phyloP scores from a whole-genome alignment of 2,797 vertebrate species.

The Danio choprae region DNA sequence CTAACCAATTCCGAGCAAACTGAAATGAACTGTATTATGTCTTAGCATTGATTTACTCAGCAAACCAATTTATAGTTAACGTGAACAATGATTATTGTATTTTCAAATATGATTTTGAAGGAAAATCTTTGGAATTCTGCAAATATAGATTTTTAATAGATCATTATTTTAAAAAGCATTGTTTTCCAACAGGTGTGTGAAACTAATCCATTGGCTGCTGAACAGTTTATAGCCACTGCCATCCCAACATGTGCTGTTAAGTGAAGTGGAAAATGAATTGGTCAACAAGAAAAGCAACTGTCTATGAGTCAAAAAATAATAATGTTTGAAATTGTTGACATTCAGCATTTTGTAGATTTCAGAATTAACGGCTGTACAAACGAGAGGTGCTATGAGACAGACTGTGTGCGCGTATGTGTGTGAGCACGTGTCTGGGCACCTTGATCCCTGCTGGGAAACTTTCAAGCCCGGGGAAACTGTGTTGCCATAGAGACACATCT shows the following conservation, averaged over 20 bases:
- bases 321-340: too few species aligned
- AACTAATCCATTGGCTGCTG: too few species aligned
- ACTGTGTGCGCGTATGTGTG: constrained; percentile 8
- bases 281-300: too few species aligned
- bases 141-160: too few species aligned
- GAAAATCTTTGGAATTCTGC: background rate
- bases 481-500: constrained; percentile 84
- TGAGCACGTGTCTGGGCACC: constrained; percentile 54
- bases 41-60: too few species aligned
- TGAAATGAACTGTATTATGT: too few species aligned
- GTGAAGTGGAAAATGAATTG: too few species aligned
- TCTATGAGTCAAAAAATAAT: too few species aligned
- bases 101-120: background rate
- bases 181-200: too few species aligned
- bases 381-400: background rate
- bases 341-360: background rate
- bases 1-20: background rate
- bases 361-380: constrained; percentile 11
- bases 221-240: too few species aligned
- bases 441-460: constrained; percentile 68
- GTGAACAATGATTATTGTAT: constrained; percentile 23
- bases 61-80: background rate
- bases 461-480: constrained; percentile 70
- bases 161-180: too few species aligned
- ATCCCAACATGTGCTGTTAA: too few species aligned